Conservation (phyloP, 92 coral and sea anemone genomes). For the Actinostola sp. region DNA sequence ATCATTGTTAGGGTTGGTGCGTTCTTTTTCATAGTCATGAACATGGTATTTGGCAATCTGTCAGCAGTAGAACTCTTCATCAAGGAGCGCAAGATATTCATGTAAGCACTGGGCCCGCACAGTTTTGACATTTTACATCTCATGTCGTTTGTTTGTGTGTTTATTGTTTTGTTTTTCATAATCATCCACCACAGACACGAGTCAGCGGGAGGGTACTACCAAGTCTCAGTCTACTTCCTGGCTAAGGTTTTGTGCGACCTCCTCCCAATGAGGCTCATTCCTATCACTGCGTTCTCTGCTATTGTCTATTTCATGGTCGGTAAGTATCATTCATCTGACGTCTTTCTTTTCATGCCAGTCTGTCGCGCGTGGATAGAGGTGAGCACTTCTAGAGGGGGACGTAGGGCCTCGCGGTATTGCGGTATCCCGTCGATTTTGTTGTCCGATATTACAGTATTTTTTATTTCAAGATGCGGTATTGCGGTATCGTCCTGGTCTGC, state of each 20-base stretch:
- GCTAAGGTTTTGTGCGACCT: slow-evolving; percentile 85
- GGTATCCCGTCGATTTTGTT: too few relatives aligned
- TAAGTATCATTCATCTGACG: slow-evolving; percentile 20
- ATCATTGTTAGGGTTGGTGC: slow-evolving; percentile 78
- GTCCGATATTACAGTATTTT: too few relatives aligned
- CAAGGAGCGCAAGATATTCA: slow-evolving; percentile 81
- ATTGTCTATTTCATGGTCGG: slow-evolving; percentile 92
- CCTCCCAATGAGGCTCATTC: slow-evolving; percentile 79
- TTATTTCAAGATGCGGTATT: too few relatives aligned
- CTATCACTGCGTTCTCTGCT: slow-evolving; percentile 66
- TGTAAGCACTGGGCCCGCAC: too few relatives aligned
- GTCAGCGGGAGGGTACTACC: slow-evolving; percentile 84
- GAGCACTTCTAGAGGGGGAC: too few relatives aligned
- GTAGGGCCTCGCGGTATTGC: too few relatives aligned
- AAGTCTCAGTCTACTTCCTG: slow-evolving; percentile 86
- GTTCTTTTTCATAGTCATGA: slow-evolving; percentile 88
- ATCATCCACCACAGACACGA: slow-evolving; percentile 68
- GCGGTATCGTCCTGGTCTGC: too few relatives aligned
- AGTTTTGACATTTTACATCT: not conserved
- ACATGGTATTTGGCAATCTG: slow-evolving; percentile 91
- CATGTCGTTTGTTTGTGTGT: not conserved
- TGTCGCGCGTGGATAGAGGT: too few relatives aligned
- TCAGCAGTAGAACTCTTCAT: slow-evolving; percentile 88
- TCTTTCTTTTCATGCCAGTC: not conserved
- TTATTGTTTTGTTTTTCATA: not conserved